Evolutionary conservation across 2,888 invertebrate genomes (phyloP), one percentile per base, ranked within the genome.

Genomic region (Julus scandinavius): DNA sequence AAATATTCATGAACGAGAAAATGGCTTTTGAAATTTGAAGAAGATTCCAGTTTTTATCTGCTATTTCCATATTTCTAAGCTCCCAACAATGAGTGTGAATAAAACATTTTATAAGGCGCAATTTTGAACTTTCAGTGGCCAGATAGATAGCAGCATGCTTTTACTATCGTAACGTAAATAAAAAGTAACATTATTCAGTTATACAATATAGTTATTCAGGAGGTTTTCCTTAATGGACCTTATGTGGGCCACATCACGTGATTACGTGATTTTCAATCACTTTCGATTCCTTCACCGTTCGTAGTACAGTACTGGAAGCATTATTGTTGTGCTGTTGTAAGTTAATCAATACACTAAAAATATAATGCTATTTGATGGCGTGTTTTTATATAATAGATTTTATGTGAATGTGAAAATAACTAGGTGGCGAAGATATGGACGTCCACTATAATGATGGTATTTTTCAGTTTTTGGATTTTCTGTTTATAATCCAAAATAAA

Each of bases 11-110:
- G 80, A 38, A 29, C 80, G 80, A 80, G 80, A 80, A 80, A 80
- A 80, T 80, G 80, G 80, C 38, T 38, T 80, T 80, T 80, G 80
- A 80, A 80, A 80, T 80, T 80, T 80, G 80, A 80, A 80, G 80
- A 80, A 80, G 80, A 80, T 80, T 80, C 80, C 80, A 4, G 80
- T 80, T 80, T 80, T 80, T 20, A 80, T 80, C 80, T 80, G 29
- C 13, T 38, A 80, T 80, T 80, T 80, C 80, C 80, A 80, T 80
- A 80, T 80, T 80, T 80, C 80, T 80, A 80, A 80, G 80, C 80
- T 80, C 80, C 38, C 80, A 38, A 38, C 80, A 80, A 80, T 80
- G 38, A 80, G 80, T 20, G 80, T 80, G 80, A 80, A 80, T 80
- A 80, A 80, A 80, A 80, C 80, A 80, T 80, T 80, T 80, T 80